Base-by-base conservation (phyloP, 2,797 vertebrate genomes). In the Kryptopterus vitreolus region DNA sequence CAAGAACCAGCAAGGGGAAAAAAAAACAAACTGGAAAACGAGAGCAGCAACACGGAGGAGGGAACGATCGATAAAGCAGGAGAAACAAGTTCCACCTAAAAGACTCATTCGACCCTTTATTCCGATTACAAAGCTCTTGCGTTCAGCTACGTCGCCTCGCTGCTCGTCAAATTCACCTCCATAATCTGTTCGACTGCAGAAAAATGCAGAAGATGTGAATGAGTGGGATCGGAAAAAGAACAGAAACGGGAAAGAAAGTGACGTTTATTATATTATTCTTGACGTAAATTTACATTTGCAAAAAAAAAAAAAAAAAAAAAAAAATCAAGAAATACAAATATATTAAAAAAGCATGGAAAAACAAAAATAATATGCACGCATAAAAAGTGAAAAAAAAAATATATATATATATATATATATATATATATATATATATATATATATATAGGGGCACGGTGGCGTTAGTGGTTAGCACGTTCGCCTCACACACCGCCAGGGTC, bases 51-150 rank as follows among this genome's bases (percentile, higher is more conserved):
- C 38, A 55, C 50, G 18, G 33, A 22, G 31, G 38, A 50, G 22
- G 38, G 24, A 76, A 3, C 2, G 73, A 62, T 62, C 58, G 18
- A 76, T 76, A 50, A 50, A 13, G 73, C 26, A 50, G 15, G 38
- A 62, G 72, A 75, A 75, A 75, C 72, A 20, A 59, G 57, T 11
- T 62, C 1, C 9, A 31, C 26, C 58, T 61, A 29, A 13, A 62
- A 29, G 35, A 75, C 24, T 46, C 24, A 2, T 29, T 76, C 6
- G 2, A 50, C 55, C 58, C 53, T 74, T n/a, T n/a, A n/a, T 43
- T 43, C 38, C 38, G 4, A 38, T 38, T 38, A 38, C 38, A 38
- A 38, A 58, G 26, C 12, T 18, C 43, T 15, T 3, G 66, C 15
- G 1, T 70, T 61, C 12, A 18, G 66, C n/a, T n/a, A n/a, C n/a